Evolutionary conservation across 2,113 vertebrate species (phyloP), one percentile per base, ranked within the genome.

Genomic region (Solea senegalensis): DNA sequence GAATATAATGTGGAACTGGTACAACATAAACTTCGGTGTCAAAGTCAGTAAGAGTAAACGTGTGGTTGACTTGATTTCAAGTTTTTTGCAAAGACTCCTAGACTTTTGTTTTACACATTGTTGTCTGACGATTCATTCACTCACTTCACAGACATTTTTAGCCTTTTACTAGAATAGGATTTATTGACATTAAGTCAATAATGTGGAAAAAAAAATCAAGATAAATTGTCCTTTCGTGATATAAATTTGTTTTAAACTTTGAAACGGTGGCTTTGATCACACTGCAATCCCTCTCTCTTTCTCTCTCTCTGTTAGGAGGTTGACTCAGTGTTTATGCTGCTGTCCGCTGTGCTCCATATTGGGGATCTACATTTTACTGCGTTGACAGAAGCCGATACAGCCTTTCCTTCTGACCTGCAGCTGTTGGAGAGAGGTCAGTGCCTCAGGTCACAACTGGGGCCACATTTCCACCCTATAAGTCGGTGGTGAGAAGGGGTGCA

Each of bases 371-470:
- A 78, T 76, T 99, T 99, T 82, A 95, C 94, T 0, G 64, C 93
- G 0, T 83, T 95, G 81, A 94, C 93, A 0, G 95, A 96, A 34
- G 83, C 92, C 0, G 94, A 96, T 72, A 90, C 94, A 3, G 95
- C 95, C 2, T 90, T 93, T 0, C 94, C 96, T 49, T 95, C 96
- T n/a, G 95, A 99, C 92, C 91, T 95, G 84, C 96, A 95, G 93
- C 94, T 95, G 7, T 93, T 98, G 78, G 96, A 98, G 26, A 94
- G 92, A 97, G 97, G 97, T 99, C 88, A 94, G 96, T 88, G 44
- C 27, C 73, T 12, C 58, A 2, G 57, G 12, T 79, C 76, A 69
- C 64, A 62, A n/a, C 69, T 10, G 4, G 11, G 54, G 44, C 60
- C 75, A 63, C 69, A 50, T 54, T 58, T 43, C 34, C 51, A 60